phyloP scores from a whole-genome alignment of 2,797 vertebrate species.

The Loris lydekkerianus region DNA sequence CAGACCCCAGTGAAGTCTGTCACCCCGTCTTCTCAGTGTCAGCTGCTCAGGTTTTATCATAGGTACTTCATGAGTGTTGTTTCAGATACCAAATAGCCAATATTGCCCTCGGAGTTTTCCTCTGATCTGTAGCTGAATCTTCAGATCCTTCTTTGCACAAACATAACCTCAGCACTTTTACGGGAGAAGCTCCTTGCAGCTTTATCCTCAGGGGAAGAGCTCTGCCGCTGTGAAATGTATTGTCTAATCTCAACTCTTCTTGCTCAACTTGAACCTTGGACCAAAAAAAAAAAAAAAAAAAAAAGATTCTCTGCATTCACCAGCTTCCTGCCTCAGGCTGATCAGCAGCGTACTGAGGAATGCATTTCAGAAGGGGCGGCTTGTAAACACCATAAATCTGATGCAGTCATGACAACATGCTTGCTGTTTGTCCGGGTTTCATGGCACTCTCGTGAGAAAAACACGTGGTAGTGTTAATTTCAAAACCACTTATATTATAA shows the following conservation, averaged over 20 bases:
- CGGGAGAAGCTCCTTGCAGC: background rate
- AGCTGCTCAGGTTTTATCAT: background rate
- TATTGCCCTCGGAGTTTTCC: background rate
- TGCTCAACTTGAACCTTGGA: constrained; percentile 5
- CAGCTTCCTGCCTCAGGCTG: constrained; percentile 61
- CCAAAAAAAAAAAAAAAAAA: background rate
- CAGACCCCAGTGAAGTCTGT: background rate
- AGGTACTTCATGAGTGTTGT: background rate
- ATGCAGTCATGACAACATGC: background rate
- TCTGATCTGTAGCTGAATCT: background rate
- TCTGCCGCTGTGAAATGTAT: background rate
- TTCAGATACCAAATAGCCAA: background rate
- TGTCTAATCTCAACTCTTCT: constrained; percentile 15
- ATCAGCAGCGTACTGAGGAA: constrained; percentile 10
- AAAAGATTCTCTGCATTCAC: background rate
- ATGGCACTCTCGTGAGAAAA: background rate
- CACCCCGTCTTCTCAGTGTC: background rate
- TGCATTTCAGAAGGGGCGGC: constrained; percentile 44
- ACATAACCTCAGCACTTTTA: too few relatives aligned
- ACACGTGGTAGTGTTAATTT: background rate
- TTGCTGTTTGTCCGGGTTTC: constrained; percentile 45
- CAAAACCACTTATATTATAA: background rate
- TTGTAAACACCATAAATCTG: constrained; percentile 50
- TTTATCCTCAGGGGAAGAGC: background rate
- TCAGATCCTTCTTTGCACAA: background rate